These are phyloP conservation scores for Pseudomyrmex flavicornis DNA, from an alignment of 1,140 invertebrate genomes.

Conservation along the genomic window DNA sequence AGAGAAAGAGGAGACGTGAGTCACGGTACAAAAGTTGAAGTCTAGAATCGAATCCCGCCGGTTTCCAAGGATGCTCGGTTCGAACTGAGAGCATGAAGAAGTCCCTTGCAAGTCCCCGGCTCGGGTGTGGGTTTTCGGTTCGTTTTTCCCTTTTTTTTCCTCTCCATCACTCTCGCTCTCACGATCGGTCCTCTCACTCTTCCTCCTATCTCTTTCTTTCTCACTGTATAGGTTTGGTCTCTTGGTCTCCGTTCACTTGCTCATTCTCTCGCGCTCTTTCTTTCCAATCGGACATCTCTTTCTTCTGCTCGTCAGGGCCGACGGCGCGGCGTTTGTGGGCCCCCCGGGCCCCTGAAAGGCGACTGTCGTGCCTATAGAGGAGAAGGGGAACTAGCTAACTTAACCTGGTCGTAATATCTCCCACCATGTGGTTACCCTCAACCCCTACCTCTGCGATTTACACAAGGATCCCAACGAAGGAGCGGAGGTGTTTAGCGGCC, in stretches of 20 bases:
- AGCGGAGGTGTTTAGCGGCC: constrained; percentile 60
- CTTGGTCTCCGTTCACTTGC: constrained; percentile 29
- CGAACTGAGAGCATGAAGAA: constrained; percentile 82
- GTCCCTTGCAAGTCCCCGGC: constrained; percentile 78
- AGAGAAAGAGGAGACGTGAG: not conserved
- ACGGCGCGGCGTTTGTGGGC: constrained; percentile 79
- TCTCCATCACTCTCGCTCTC: constrained; percentile 66
- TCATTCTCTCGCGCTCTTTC: constrained; percentile 32
- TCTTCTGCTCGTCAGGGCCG: constrained; percentile 73
- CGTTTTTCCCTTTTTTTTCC: constrained; percentile 79
- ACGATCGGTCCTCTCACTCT: constrained; percentile 37
- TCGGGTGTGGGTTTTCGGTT: constrained; percentile 83
- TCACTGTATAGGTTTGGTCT: constrained; percentile 32
- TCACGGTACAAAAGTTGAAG: constrained; percentile 43
- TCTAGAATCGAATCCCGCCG: constrained; percentile 76
- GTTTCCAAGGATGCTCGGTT: constrained; percentile 84
- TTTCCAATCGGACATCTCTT: not conserved
- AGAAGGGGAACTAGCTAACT: constrained; percentile 78
- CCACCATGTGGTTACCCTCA: constrained; percentile 69
- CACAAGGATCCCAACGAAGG: constrained; percentile 68
- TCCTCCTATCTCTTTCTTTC: constrained; percentile 21
- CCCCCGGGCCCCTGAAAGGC: constrained; percentile 81
- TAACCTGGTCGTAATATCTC: constrained; percentile 77
- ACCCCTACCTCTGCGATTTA: constrained; percentile 64
- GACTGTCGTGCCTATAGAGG: constrained; percentile 51